These are phyloP conservation scores for Nannospalax galili DNA, from an alignment of 2,113 vertebrate genomes.

Conservation along the genomic window DNA sequence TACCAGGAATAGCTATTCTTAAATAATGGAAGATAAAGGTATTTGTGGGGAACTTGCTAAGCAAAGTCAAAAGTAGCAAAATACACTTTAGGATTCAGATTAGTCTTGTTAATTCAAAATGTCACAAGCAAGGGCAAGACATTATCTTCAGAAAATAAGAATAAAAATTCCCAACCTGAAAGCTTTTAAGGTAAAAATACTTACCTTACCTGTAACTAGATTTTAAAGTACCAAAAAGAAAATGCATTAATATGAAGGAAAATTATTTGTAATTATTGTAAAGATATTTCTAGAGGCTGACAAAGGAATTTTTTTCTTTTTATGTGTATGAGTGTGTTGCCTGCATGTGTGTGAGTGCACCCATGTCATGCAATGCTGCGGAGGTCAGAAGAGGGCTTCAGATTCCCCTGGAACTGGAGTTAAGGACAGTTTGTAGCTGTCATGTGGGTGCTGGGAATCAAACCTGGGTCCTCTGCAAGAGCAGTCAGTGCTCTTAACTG, in stretches of 20 bases:
- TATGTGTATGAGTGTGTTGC: too few species aligned
- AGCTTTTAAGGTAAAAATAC: conserved; percentile 25
- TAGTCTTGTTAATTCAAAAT: neutral
- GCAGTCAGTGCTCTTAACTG: too few species aligned
- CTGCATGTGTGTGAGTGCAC: too few species aligned
- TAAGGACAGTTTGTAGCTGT: too few species aligned
- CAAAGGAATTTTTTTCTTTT: neutral
- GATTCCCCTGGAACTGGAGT: too few species aligned
- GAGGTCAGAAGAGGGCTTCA: too few species aligned
- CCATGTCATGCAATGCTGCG: too few species aligned
- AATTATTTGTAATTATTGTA: conserved; percentile 8
- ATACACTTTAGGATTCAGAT: neutral
- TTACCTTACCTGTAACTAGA: neutral
- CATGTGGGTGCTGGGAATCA: too few species aligned
- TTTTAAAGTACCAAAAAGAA: conserved; percentile 1
- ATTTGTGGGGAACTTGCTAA: neutral
- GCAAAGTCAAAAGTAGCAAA: conserved; percentile 50
- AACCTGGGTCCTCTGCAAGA: too few species aligned
- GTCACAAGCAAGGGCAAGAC: conserved; percentile 14
- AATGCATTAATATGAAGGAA: conserved; percentile 19
- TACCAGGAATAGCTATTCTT: conserved; percentile 9
- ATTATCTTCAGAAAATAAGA: neutral
- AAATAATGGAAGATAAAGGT: neutral
- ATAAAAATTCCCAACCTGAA: neutral
- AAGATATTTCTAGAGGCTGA: neutral